Evolutionary conservation across 2,888 invertebrate species (phyloP), one percentile per base, ranked within the genome.

Genomic region (Iselma pallidipennis): DNA sequence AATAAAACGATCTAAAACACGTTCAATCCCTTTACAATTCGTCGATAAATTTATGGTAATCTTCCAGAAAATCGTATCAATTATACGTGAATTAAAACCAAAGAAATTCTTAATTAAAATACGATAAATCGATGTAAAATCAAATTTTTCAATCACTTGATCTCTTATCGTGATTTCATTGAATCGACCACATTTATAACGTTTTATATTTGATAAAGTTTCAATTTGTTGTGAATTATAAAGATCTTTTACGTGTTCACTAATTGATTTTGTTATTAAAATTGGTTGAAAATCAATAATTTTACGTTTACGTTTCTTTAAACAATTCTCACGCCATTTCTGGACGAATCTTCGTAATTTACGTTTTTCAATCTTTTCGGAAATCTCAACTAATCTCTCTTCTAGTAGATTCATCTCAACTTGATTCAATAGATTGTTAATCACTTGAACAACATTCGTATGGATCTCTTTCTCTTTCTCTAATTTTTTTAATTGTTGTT

Each of bases 41-140:
- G 84, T 82, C 1, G 88, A 87, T 57, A 87, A 82, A 6, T 87
- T 85, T 53, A 89, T 75, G 4, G 86, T 83, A 29, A 88, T 76
- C 80, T 90, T 90, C 89, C 89, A 90, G 69, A 80, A 85, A n/a
- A 82, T 66, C 48, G 77, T 73, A 19, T 66, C 69, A 26, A 74
- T 53, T 28, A 42, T 74, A 70, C 14, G 63, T 65, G 50, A 71
- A 72, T 54, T 74, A 73, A 59, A 74, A 71, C 21, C 71, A 63
- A 42, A 81, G 63, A 16, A 71, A 51, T 12, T 68, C 66, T 52
- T 75, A 75, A 6, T 76, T 75, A 14, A 79, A 67, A 31, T 73
- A 59, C 16, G 66, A 65, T 26, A 80, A 52, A 57, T 80, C 70
- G 14, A 81, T 66, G 57, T 67, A 72, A 9, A 14, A 45, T 10